phyloP scores from a whole-genome alignment of 2,797 vertebrate genomes.

The Hipposideros larvatus region DNA sequence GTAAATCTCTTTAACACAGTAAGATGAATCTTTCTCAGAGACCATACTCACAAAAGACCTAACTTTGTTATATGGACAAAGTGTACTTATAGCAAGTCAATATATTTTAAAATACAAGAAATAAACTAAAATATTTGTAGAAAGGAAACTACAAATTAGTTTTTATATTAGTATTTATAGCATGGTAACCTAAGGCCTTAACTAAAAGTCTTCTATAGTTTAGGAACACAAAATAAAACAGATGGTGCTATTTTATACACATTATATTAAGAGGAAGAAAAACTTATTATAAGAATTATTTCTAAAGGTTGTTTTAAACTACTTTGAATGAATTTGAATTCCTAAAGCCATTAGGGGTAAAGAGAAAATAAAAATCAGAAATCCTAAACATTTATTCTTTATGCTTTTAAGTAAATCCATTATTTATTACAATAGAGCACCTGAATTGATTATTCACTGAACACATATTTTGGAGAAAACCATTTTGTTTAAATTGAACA shows the following conservation, averaged over 20 bases:
- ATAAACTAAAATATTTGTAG: neutral
- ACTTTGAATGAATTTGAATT: constrained; percentile 1
- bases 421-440: neutral
- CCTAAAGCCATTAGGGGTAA: neutral
- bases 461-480: neutral
- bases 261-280: neutral
- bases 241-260: neutral
- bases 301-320: neutral
- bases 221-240: neutral
- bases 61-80: neutral
- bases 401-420: neutral
- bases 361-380: neutral
- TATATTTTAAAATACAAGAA: neutral
- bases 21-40: neutral
- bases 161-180: neutral
- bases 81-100: neutral
- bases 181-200: neutral
- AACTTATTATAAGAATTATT: neutral
- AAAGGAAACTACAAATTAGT: neutral
- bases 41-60: neutral
- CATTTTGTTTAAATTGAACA: neutral
- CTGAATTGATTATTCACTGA: neutral
- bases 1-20: neutral
- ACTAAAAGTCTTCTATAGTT: neutral
- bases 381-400: neutral